Base-by-base conservation (phyloP, 2,888 invertebrate genomes). In the Conchocele bisecta region DNA sequence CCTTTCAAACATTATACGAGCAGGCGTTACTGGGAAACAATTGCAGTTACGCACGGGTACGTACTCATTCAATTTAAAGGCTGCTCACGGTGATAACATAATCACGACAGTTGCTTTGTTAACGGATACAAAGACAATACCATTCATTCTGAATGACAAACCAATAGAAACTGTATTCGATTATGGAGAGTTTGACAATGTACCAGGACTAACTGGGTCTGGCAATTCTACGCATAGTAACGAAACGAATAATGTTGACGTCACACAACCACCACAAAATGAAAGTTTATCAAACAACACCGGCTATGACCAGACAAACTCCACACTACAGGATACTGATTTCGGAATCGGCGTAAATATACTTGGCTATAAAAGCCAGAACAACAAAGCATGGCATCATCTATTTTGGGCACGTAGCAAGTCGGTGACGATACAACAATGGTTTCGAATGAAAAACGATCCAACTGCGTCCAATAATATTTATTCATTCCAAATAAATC, bases 341-440 rank as follows among this genome's bases (percentile, higher is more conserved):
- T 61, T 66, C 46, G 68, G 72, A 11, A 51, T 72, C 15, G 71
- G 70, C 0, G 31, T 76, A 15, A 60, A 60, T 37, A 39, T 75
- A n/a, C 37, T 68, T 1, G 68, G 70, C 2, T 44, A 69, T 42
- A 63, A 66, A 33, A 54, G 60, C 37, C 35, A 39, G 17, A 48
- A 60, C 28, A 65, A 57, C 6, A 61, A 67, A 42, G 17, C 15
- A 20, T 76, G 60, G 64, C 60, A 72, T 39, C 56, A 50, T 20
- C 53, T 69, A 4, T 69, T 78, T 39, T 78, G 75, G 75, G 72
- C 63, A 3, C 20, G 39, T 13, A 72, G 68, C 51, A 61, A 54
- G 39, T 70, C 54, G 24, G 64, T 56, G 24, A 37, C 50, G 1
- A 29, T 56, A 3, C 24, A 33, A 20, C 48, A 60, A 56, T 64